These are phyloP conservation scores for Aratinga solstitialis DNA, from an alignment of 2,797 vertebrate genomes.

Conservation along the genomic window DNA sequence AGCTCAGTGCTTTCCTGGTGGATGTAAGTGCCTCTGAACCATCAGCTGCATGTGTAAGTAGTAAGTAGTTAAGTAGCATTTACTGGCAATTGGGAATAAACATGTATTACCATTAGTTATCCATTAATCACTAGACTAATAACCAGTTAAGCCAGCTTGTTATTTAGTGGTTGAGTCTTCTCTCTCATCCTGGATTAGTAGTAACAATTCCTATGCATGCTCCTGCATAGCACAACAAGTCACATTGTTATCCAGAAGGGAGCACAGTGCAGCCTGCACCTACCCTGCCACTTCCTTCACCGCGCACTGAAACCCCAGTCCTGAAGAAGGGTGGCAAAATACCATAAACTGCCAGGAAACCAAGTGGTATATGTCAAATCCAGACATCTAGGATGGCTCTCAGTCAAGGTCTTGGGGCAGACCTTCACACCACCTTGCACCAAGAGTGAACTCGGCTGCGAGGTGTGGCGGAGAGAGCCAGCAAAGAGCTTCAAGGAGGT, in stretches of 20 bases:
- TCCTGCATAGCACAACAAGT: background rate
- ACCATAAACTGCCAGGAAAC: background rate
- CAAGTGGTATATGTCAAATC: background rate
- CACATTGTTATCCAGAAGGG: background rate
- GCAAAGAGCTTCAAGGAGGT: background rate
- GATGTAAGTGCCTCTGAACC: background rate
- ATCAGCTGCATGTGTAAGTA: background rate
- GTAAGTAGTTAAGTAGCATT: background rate
- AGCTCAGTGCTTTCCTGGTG: background rate
- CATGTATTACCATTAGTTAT: background rate
- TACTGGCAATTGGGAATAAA: background rate
- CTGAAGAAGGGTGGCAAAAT: background rate
- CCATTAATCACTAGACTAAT: background rate
- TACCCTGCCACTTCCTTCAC: background rate
- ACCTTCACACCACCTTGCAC: background rate
- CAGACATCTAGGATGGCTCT: background rate
- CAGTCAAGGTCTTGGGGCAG: no score
- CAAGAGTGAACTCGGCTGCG: background rate
- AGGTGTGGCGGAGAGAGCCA: background rate
- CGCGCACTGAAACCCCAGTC: fast-evolving
- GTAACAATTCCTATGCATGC: background rate
- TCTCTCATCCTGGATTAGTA: background rate
- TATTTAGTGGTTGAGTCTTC: background rate
- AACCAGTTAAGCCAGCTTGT: background rate
- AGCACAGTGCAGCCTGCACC: background rate